Percentiles rank a stretch among this genome's conserved stretches.
phyloP scores from a whole-genome alignment of 2,113 vertebrate species.

The Petromus typicus region DNA sequence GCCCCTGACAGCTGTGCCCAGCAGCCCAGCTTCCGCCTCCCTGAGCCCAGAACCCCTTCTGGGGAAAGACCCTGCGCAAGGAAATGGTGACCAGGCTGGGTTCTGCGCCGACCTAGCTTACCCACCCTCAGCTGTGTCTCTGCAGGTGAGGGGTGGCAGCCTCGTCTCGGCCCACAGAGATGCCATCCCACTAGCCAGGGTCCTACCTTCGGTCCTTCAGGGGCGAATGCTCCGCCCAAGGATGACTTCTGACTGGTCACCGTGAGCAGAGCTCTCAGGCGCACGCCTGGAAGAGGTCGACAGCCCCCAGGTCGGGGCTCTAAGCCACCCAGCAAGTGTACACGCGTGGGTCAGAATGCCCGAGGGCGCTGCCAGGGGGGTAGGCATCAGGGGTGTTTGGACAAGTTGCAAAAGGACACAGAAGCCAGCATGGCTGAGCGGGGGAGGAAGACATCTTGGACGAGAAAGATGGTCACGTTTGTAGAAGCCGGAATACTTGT shows the following conservation, averaged over 20 bases:
- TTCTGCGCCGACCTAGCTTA: too few relatives aligned
- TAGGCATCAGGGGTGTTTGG: too few relatives aligned
- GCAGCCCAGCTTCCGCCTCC: neutral
- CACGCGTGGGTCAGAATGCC: neutral
- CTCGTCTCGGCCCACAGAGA: too few relatives aligned
- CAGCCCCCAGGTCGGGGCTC: neutral
- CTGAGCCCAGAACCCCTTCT: neutral
- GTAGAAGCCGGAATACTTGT: neutral
- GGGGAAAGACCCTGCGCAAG: fast-evolving
- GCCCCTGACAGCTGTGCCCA: neutral
- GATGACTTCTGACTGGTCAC: neutral
- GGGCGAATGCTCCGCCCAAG: too few relatives aligned
- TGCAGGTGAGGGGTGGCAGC: neutral
- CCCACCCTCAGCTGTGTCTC: neutral
- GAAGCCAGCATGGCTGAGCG: neutral
- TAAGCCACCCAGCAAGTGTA: neutral
- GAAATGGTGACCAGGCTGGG: too few relatives aligned
- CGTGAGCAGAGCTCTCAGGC: neutral
- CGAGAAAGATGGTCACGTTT: neutral
- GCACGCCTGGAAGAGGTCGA: fast-evolving
- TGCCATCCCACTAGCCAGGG: neutral
- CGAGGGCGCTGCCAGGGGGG: neutral
- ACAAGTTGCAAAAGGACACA: neutral
- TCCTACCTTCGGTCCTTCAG: neutral
- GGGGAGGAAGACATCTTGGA: too few relatives aligned